A percentile compares a stretch with the other conserved stretches of the same genome.
These are phyloP conservation scores for Denticeps clupeoides DNA, from an alignment of 2,797 vertebrate genomes.

Conservation along the genomic window DNA sequence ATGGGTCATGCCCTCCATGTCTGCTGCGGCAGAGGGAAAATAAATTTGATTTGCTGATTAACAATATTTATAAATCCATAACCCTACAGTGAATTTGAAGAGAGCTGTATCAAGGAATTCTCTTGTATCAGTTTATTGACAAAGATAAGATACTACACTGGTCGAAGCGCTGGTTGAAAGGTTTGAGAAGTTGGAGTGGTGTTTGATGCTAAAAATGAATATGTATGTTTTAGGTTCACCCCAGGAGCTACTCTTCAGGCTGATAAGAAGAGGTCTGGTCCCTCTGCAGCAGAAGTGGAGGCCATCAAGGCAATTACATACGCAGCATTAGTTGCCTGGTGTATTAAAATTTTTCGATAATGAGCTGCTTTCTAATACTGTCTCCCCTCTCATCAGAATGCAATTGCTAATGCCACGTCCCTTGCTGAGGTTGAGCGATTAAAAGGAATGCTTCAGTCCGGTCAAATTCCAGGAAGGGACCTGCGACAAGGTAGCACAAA, in stretches of 20 bases:
- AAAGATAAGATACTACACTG: constrained; percentile 92
- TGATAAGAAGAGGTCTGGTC: constrained; percentile 82
- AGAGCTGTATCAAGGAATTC: constrained; percentile 57
- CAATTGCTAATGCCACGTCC: constrained; percentile 85
- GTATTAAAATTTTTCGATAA: background rate
- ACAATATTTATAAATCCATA: background rate
- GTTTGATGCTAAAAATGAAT: background rate
- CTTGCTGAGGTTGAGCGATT: constrained; percentile 89
- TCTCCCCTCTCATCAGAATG: constrained; percentile 57
- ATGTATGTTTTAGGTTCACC: constrained; percentile 59
- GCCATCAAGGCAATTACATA: constrained; percentile 77
- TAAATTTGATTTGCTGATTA: no score
- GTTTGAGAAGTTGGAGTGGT: constrained; percentile 52
- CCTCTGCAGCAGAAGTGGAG: constrained; percentile 82
- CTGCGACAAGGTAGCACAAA: constrained; percentile 56
- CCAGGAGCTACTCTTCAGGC: constrained; percentile 74
- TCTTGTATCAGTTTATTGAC: constrained; percentile 84
- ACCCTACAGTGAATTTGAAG: constrained; percentile 68
- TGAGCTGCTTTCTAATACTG: background rate
- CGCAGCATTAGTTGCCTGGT: no score
- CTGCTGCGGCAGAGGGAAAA: no score
- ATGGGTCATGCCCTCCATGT: constrained; percentile 19
- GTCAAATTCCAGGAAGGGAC: constrained; percentile 88
- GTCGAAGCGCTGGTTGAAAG: constrained; percentile 59
- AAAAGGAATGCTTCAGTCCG: constrained; percentile 85